Base-by-base conservation (phyloP, 1,140 invertebrate species). In the Drosophila teissieri region DNA sequence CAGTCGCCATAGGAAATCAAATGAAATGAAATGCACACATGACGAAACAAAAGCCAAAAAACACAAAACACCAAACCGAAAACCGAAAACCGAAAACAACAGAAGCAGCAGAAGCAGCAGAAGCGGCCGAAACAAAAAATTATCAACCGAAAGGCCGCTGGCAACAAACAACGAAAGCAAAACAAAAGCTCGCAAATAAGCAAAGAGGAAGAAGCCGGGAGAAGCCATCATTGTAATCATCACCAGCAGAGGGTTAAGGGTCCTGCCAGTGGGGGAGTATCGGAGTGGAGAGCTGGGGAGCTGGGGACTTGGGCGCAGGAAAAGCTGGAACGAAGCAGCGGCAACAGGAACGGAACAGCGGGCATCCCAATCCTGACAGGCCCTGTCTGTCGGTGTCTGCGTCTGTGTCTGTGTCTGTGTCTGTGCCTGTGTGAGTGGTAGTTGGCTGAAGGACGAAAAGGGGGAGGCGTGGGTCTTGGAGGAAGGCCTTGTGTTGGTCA, bases 21-120 rank as follows among this genome's bases (percentile, higher is more conserved):
- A 91, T 91, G 88, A 83, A 90, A 88, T 88, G 82, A 80, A 90
- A 90, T 80, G 76, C 78, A 90, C 81, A 90, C 79, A 83, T 80
- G 83, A 78, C 79, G 77, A 90, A 91, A 91, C 88, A 90, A 90
- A 84, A 90, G 76, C 79, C 58, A 86, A 77, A 82, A 77, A 70
- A 78, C 75, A 80, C 74, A 76, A 79, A 74, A 76, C 55, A 60
- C 64, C 55, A 60, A 63, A 53, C 37, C 56, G 27, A 52, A 80
- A 80, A 48, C 45, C 68, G 27, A 56, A 80, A 79, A 53, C 46
- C 48, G 48, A 51, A 51, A 36, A 52, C 46, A 76, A 72, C 52
- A 62, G 48, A 14, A 79, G 40, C 46, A 63, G 40, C 52, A 62
- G 48, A 14, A 79, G 40, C 46, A 63, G 40, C 48, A 61, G 53